Evolutionary conservation across 2,113 vertebrate genomes (phyloP), one percentile per base, ranked within the genome.

Genomic region (Hippocampus barbouri): DNA sequence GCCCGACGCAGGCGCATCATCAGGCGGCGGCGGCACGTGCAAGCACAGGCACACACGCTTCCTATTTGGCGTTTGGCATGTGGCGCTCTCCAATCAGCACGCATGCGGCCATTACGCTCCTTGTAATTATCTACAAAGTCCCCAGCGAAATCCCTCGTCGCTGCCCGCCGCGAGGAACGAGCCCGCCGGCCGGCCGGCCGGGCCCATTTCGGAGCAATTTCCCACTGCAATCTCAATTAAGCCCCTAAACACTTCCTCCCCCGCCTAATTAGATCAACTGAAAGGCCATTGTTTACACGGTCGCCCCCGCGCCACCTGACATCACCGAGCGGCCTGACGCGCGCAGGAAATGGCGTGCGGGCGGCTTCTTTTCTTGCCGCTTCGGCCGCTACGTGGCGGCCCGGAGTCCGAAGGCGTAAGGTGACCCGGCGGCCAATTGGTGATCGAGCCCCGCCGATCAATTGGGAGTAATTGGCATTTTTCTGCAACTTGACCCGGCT

Each of bases 381-480:
- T 91, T 91, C 49, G 70, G 93, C 10, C 10, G 30, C 30, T 2
- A 27, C 27, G 27, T 27, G 27, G 12, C 9, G 3, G 3, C 89
- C 77, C 21, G 27, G 67, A 64, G 93, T 91, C 92, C 38, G 18
- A 73, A 27, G 66, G 86, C 94, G 96, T 95, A 98, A 98, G 34
- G 93, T 89, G 92, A 93, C 94, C 94, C 88, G 91, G 93, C 11
- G 15, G 59, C 92, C 94, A 96, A 96, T 96, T 96, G 95, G 93
- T 95, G 95, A 98, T 97, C 95, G 94, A 93, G 95, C 83, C 94
- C 95, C 94, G 91, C 94, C 92, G 95, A 97, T 98, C 96, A 96
- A 97, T 98, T 98, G 95, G 34, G 95, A 95, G 94, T 98, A 98
- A 99, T 98, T 98, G 96, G 92, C 89, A 94, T 93, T 97, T 97